These are phyloP conservation scores for Microtus californicus DNA, from an alignment of 2,797 vertebrate species.

Conservation along the genomic window DNA sequence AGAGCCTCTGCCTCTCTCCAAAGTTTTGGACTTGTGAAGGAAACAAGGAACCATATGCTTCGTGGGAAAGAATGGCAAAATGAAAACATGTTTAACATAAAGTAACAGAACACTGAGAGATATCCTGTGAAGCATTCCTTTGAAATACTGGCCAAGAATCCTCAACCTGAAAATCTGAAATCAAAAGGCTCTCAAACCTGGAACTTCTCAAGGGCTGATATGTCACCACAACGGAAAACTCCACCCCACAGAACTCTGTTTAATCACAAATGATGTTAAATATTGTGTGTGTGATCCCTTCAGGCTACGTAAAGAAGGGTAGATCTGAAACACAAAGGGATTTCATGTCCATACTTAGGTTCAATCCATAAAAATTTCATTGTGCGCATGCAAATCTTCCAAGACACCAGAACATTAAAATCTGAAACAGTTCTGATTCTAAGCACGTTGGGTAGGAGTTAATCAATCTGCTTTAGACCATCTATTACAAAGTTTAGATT, in stretches of 20 bases:
- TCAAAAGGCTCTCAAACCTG: neutral
- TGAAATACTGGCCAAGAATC: constrained; percentile 21
- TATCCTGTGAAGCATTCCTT: constrained; percentile 62
- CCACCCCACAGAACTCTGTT: neutral
- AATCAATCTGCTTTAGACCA: neutral
- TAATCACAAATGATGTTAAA: neutral
- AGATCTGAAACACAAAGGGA: neutral
- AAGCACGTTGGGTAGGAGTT: neutral
- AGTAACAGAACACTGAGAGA: neutral
- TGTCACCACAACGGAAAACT: neutral
- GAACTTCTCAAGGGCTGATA: neutral
- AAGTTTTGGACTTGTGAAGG: constrained; percentile 43
- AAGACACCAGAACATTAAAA: neutral
- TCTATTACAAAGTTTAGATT: constrained; percentile 44
- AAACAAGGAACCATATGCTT: constrained; percentile 37
- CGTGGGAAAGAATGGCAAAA: constrained; percentile 50
- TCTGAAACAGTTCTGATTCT: neutral
- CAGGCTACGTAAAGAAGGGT: neutral
- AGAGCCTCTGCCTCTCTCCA: neutral
- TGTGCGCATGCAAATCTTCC: neutral
- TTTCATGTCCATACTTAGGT: neutral
- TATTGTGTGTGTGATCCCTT: neutral
- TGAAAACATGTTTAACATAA: constrained; percentile 58
- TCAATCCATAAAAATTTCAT: neutral
- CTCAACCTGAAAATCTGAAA: neutral